Base-by-base conservation (phyloP, 2,888 invertebrate species). In the Omphaloscelis lunosa region DNA sequence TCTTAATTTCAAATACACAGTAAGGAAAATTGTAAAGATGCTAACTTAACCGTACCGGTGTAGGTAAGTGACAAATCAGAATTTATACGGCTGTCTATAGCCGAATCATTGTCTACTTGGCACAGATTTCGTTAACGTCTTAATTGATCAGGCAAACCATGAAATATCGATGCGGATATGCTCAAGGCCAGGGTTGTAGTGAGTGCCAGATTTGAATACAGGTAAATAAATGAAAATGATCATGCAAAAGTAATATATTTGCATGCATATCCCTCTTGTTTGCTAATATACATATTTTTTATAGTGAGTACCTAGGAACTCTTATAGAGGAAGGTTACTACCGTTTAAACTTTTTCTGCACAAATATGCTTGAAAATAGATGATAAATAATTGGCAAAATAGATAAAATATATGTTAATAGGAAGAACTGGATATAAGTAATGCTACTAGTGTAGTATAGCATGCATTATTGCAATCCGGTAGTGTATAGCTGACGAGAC, bases 101-200 rank as follows among this genome's bases (percentile, higher is more conserved):
- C 62, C 66, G 17, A 27, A 45, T 56, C 48, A 80, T 58, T 67
- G 75, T 68, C 53, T 71, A 17, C 29, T 63, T 85, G 82, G 56
- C 85, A 82, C 67, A 59, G 82, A 85, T 75, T 80, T 80, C 66
- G 58, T 65, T 73, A 80, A 51, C 53, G 20, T 66, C 56, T 85
- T 68, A 81, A 82, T 82, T 74, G 61, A 75, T 72, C 41, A 34
- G 65, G 29, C 56, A 70, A 23, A 73, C 23, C 65, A 56, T 80
- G 68, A 34, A 48, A 34, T 83, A 82, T 76, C 11, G 45, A 62
- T 0, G 66, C 56, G 72, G 51, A 80, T 66, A 65, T 61, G 15
- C 27, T 65, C 65, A 82, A 80, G 84, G 81, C 41, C 73, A 83
- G 63, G 82, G 63, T 82, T 75, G 63, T 15, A 3, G 45, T 59